These are phyloP conservation scores for Champsocephalus esox DNA, from an alignment of 2,797 vertebrate genomes.

Conservation along the genomic window DNA sequence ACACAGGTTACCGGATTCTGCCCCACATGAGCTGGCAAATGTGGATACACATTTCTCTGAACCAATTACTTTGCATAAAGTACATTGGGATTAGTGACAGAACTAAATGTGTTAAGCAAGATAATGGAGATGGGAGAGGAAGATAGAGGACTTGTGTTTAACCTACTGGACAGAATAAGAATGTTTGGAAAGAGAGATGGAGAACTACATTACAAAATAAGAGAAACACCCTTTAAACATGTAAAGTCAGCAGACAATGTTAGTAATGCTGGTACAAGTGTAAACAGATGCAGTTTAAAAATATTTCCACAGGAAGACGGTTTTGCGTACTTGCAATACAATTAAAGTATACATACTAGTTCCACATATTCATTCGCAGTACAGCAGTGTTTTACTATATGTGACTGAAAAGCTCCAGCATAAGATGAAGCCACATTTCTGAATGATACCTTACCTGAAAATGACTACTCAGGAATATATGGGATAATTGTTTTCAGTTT, in stretches of 20 bases:
- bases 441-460: neutral
- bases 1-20: conserved; percentile 54
- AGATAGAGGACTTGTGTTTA: conserved; percentile 34
- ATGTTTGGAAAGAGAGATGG: conserved; percentile 14
- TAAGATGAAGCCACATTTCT: neutral
- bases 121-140: conserved; percentile 41
- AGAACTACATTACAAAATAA: neutral
- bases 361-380: neutral
- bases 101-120: conserved; percentile 36
- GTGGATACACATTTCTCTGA: conserved; percentile 74
- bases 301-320: no score
- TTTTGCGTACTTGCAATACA: no score
- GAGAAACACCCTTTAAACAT: no score
- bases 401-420: neutral
- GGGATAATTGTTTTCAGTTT: neutral
- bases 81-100: conserved; percentile 64
- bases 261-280: no score
- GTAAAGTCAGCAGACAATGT: no score
- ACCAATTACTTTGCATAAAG: conserved; percentile 73
- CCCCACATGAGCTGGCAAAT: conserved; percentile 42
- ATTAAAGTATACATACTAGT: neutral
- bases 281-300: no score
- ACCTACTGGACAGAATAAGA: conserved; percentile 27
- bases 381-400: neutral
- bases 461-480: neutral